Base-by-base conservation (phyloP, 1,140 invertebrate genomes). In the Sarcophaga peregrina region DNA sequence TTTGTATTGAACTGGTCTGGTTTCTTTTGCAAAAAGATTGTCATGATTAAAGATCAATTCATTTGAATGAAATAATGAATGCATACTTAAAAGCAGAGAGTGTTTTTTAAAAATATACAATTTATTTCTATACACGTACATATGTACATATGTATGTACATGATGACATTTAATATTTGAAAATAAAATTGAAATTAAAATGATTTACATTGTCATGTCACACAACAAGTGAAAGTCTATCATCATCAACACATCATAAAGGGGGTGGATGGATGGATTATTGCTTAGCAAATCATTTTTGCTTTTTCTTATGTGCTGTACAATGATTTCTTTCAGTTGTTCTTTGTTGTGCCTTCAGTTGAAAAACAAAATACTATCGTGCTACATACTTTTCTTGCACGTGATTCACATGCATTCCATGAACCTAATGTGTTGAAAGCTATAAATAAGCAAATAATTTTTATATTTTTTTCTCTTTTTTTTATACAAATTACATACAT, bases 1-100 rank as follows among this genome's bases (percentile, higher is more conserved):
- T 68, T 25, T 20, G 8, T 20, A 20, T 25, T 68, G 62, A 68
- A 68, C 62, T 68, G 62, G 62, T 68, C 62, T 68, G 62, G 62
- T 68, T 68, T 68, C n/a, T 25, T 68, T 20, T 9, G 6, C 9
- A 68, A 20, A 68, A 68, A 68, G n/a, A 68, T 68, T 68, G 9
- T 20, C 62, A 25, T 25, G 62, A 68, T 68, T 68, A 68, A 68
- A 25, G 9, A 52, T 10, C 5, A 10, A 13, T 52, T 9, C 13
- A 13, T 10, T 10, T 52, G 50, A 52, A 52, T 52, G 50, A 10
- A 52, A 52, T 52, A 52, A 52, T 37, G 25, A 52, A 52, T 37
- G 25, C 25, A 37, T 37, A 37, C 4, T 37, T 37, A 37, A 37
- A 37, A 37, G n/a, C n/a, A n/a, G n/a, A n/a, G n/a, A n/a, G n/a